phyloP scores from a whole-genome alignment of 2,888 invertebrate species.

The Acronicta psi region DNA sequence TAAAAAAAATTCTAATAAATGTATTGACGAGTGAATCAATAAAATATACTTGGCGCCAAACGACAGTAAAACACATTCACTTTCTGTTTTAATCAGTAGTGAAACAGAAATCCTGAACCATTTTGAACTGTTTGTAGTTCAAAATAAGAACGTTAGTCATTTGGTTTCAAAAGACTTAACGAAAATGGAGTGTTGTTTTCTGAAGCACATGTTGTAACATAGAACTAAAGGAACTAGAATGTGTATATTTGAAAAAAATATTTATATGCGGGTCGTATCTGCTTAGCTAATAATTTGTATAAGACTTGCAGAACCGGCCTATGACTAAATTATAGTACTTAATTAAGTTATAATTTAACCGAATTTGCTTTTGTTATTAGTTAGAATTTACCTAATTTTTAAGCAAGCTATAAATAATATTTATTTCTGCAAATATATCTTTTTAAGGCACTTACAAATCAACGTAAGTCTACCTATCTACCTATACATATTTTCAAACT shows the following conservation, averaged over 20 bases:
- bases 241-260: slow-evolving; percentile 11
- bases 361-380: no score
- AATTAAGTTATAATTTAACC: no score
- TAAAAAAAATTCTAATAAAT: slow-evolving; percentile 12
- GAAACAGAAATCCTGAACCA: slow-evolving; percentile 5
- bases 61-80: slow-evolving; percentile 62
- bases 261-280: not conserved
- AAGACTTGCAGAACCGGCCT: no score
- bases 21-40: slow-evolving; percentile 69
- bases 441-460: no score
- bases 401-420: no score
- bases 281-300: no score
- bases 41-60: slow-evolving; percentile 76
- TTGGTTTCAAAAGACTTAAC: slow-evolving; percentile 3
- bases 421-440: no score
- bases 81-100: slow-evolving; percentile 9
- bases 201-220: slow-evolving; percentile 60
- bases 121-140: slow-evolving; percentile 12
- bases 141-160: slow-evolving; percentile 14
- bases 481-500: no score
- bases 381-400: no score
- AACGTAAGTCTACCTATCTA: no score
- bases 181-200: slow-evolving; percentile 30
- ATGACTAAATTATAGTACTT: no score
- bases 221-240: slow-evolving; percentile 46